A percentile compares a stretch with the other conserved stretches of the same genome.
Conservation (phyloP, 2,888 invertebrate genomes). For the Pycnomerus fuliginosus region DNA sequence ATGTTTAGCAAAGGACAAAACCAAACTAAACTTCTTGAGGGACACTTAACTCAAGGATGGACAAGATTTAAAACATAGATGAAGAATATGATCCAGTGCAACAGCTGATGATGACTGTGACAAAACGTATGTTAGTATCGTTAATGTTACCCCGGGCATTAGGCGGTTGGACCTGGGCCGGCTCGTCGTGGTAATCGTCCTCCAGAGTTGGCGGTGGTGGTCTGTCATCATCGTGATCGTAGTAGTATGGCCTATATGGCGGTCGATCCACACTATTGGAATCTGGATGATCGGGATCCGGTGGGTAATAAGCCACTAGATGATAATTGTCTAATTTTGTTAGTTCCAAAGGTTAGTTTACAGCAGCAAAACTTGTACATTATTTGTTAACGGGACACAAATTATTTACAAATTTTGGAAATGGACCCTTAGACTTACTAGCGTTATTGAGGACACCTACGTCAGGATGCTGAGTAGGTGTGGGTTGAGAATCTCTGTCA, state of each 20-base stretch:
- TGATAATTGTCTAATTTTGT: slow-evolving; percentile 49
- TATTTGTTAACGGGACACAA: slow-evolving; percentile 6
- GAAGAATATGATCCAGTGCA: no score
- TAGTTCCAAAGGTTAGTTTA: slow-evolving; percentile 31
- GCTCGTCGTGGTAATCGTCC: slow-evolving; percentile 29
- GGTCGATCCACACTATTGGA: slow-evolving; percentile 49
- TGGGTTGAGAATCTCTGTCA: slow-evolving; percentile 63
- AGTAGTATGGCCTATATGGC: slow-evolving; percentile 37
- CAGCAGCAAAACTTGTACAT: slow-evolving; percentile 9
- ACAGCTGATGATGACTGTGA: no score
- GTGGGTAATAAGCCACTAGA: slow-evolving; percentile 51
- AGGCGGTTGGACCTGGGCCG: slow-evolving; percentile 29
- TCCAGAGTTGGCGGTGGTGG: slow-evolving; percentile 29
- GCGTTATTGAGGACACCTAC: slow-evolving; percentile 77
- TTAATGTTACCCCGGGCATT: slow-evolving; percentile 38
- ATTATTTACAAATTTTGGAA: slow-evolving; percentile 5
- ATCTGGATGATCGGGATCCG: slow-evolving; percentile 45
- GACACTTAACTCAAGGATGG: no score
- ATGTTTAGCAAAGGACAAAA: no score
- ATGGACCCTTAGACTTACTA: slow-evolving; percentile 66
- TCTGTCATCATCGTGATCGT: slow-evolving; percentile 35
- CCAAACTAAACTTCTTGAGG: no score
- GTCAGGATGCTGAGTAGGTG: slow-evolving; percentile 50
- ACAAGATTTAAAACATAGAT: no score
- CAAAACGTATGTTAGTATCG: slow-evolving; percentile 1